Base-by-base conservation (phyloP, 37 sponge, comb jelly and placozoan genomes). In the Cladorhizidae sp. region DNA sequence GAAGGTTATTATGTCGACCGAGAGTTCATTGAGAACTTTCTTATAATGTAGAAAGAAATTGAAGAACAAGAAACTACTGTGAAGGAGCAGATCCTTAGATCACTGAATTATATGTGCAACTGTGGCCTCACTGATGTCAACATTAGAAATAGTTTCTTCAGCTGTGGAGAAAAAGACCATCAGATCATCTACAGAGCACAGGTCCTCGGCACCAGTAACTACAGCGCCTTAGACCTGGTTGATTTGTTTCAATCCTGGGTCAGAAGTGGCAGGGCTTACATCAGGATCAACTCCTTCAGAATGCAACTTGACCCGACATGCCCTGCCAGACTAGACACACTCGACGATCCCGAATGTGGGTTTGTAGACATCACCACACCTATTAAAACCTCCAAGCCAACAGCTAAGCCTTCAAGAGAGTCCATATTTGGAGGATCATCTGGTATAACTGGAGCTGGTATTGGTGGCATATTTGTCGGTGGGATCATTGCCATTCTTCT, bases 181-280 rank as follows among this genome's bases (percentile, higher is more conserved):
- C 82, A 61, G 45, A 54, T 81, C 28, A 31, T 74, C 36, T 83
- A 67, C 67, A 57, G 83, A 40, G 75, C 63, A 35, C 22, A 65
- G 28, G 49, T 83, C 56, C 11, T 83, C 20, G 83, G 83, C 31
- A 74, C 65, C 26, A 36, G 54, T 38, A 49, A 26, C 25, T 75
- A 36, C 40, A 74, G 55, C 36, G 74, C 75, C 11, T 18, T 0
- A 33, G 83, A 20, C 25, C 75, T 83, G 0, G 64, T 74, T 1
- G 22, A 74, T 2, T 33, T 83, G 38, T 40, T 83, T 3, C 83
- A 74, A 23, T 51, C 75, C 2, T 83, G 83, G 83, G 55, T 83
- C 1, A 38, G 2, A 3, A 65, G 65, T 51, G 64, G 55, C 1
- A 5, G 1, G 9, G 83, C 75, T 33, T 31, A 45, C 21, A 40